phyloP scores from a whole-genome alignment of 2,888 invertebrate genomes.

The Chydorus sphaericus region DNA sequence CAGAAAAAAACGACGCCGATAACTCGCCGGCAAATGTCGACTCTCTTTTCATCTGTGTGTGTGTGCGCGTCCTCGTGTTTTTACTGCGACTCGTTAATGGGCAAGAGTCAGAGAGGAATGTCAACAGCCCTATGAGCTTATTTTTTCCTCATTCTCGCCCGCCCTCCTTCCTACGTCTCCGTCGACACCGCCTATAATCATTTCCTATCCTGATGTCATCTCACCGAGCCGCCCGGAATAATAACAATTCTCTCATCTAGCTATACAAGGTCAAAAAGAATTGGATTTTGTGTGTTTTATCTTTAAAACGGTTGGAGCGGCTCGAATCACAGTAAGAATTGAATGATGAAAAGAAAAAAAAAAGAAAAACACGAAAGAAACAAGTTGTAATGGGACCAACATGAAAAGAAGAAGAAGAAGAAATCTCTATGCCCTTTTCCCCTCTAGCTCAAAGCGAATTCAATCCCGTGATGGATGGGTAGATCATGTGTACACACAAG shows the following conservation, averaged over 20 bases:
- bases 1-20: conserved; percentile 4
- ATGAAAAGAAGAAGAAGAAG: too few relatives aligned
- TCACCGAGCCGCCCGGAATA: background rate
- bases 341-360: background rate
- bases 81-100: conserved; percentile 3
- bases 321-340: background rate
- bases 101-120: conserved; percentile 5
- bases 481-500: too few relatives aligned
- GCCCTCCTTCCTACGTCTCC: background rate
- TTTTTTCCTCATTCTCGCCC: background rate
- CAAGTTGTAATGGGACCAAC: too few relatives aligned
- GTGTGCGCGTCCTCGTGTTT: background rate
- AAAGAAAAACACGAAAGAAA: background rate
- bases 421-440: too few relatives aligned
- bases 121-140: background rate
- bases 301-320: background rate
- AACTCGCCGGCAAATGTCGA: conserved; percentile 4
- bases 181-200: background rate
- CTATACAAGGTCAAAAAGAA: background rate
- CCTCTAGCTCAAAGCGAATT: too few relatives aligned
- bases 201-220: conserved; percentile 8
- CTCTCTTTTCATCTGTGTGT: conserved; percentile 5
- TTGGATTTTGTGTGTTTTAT: background rate
- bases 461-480: conserved; percentile 1
- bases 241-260: too few relatives aligned